Base-by-base conservation (phyloP, 92 coral and sea anemone species). In the Phymanthus crucifer region DNA sequence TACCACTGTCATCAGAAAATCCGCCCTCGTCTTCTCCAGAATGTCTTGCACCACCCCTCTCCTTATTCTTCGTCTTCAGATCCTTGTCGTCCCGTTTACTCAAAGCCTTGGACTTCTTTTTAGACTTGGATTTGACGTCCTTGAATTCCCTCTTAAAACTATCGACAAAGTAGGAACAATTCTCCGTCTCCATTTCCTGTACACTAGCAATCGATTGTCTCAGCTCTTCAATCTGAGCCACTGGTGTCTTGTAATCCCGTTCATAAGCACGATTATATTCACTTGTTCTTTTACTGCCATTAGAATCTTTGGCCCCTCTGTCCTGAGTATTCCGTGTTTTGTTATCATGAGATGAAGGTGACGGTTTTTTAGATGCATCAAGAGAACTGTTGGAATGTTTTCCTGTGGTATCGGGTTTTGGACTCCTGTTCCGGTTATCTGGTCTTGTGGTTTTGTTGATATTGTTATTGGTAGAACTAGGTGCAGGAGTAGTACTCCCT, bases 91-190 rank as follows among this genome's bases (percentile, higher is more conserved):
- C 97, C 46, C 83, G 88, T 80, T 73, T 92, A 77, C 23, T 85
- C n/a, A 74, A 24, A 32, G 78, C 84, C 78, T 92, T 92, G 66
- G 91, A 61, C 73, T 87, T 92, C 79, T 88, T 87, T 69, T 95
- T 93, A 52, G 87, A 88, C 79, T 88, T 94, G 14, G 91, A 88
- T 67, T 93, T 95, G 4, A 75, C 46, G 13, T 95, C 99, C 78
- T 87, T 93, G 45, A 48, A 76, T 73, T 85, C 91, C 40, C 85
- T 90, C 36, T 46, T 84, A 43, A 57, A 46, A 40, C 66, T 69
- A 68, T 83, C 77, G 21, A 68, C 79, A 24, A 69, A 73, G 46
- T 48, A 52, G 45, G 76, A 46, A 24, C 57, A 68, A 32, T 71
- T 84, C 29, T 82, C 87, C 35, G 76, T 82, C 57, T 87, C 91